Evolutionary conservation across 1,140 invertebrate genomes (phyloP).

Genomic region (Drosophila chauvacae): DNA sequence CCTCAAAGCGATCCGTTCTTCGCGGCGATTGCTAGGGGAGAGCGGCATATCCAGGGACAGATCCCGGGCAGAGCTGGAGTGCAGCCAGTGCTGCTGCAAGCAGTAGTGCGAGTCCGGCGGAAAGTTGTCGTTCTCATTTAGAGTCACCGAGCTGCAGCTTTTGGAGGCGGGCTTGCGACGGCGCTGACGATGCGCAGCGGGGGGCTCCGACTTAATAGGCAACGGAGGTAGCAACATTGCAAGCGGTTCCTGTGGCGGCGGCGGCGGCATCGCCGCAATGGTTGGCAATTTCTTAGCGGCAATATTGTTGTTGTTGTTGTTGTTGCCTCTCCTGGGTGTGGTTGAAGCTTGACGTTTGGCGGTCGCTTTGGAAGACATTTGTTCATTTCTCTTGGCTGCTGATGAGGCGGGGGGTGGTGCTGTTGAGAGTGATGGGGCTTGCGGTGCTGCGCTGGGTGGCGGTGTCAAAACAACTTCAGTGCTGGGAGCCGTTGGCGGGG

Average conservation of each 20-base stretch:
- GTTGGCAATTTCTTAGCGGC: slow-evolving; percentile 16
- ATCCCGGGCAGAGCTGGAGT: slow-evolving; percentile 28
- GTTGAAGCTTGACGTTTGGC: slow-evolving; percentile 26
- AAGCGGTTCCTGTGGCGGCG: slow-evolving; percentile 8
- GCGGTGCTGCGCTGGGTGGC: slow-evolving; percentile 1
- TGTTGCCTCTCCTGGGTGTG: slow-evolving; percentile 8
- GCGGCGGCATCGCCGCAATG: slow-evolving; percentile 14
- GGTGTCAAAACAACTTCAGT: background rate
- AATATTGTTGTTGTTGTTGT: slow-evolving; percentile 4
- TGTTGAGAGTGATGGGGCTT: slow-evolving; percentile 9
- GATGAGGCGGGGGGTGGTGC: slow-evolving; percentile 8
- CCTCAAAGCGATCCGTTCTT: slow-evolving; percentile 73
- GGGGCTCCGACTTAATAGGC: slow-evolving; percentile 19
- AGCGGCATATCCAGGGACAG: slow-evolving; percentile 16
- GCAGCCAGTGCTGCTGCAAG: slow-evolving; percentile 72
- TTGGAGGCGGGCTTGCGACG: slow-evolving; percentile 48
- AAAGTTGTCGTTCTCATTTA: slow-evolving; percentile 52
- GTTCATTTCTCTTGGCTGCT: slow-evolving; percentile 57
- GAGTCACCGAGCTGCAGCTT: slow-evolving; percentile 5
- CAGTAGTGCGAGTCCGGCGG: slow-evolving; percentile 67
- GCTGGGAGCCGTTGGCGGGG: slow-evolving; percentile 2
- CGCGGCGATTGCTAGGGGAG: slow-evolving; percentile 52
- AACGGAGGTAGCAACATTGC: background rate
- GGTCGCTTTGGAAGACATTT: slow-evolving; percentile 77
- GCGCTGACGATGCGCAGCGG: slow-evolving; percentile 23